Base-by-base conservation (phyloP, 2,113 vertebrate species). In the Ageneiosus marmoratus region DNA sequence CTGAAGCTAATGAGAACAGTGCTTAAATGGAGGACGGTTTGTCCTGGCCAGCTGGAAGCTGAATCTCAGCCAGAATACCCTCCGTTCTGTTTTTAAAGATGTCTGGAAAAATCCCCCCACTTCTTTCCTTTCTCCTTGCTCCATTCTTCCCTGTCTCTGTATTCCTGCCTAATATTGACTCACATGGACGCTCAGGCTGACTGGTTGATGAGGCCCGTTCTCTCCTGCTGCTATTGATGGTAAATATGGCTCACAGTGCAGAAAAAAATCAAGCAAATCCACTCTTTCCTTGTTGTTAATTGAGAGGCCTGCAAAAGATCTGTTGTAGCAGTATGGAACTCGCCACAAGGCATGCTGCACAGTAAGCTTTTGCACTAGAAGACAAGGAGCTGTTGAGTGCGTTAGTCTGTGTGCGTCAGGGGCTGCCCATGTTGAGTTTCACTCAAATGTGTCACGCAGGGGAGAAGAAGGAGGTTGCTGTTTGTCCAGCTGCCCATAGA, bases 401-500 rank as follows among this genome's bases (percentile, higher is more conserved):
- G 83, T 67, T 51, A 51, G 41, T 63, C 48, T 22, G 27, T 82
- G 27, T 84, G 76, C 22, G 87, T 87, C 85, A 87, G 85, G 87
- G 81, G 88, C 85, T 77, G 79, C 55, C 65, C 15, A 86, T 87
- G 77, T 85, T 84, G 79, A 24, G 89, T 85, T 89, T 87, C 89
- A 90, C 91, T 91, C 87, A 92, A 93, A 92, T 88, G 91, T 90
- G 87, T 88, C 90, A 87, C 62, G 86, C 72, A 83, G 79, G 80
- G 90, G 92, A 91, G 92, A 90, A 90, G 82, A 83, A 79, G 89
- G 89, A 88, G 70, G 50, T 2, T 67, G 12, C 77, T 94, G 91
- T 95, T 94, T 95, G 91, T 87, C 93, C 93, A 95, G 92, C 93
- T 95, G 93, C 83, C 85, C 70, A 72, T 60, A 24, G 51, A 48